Evolutionary conservation across 2,888 invertebrate species (phyloP).

Genomic region (Cephalotes varians): DNA sequence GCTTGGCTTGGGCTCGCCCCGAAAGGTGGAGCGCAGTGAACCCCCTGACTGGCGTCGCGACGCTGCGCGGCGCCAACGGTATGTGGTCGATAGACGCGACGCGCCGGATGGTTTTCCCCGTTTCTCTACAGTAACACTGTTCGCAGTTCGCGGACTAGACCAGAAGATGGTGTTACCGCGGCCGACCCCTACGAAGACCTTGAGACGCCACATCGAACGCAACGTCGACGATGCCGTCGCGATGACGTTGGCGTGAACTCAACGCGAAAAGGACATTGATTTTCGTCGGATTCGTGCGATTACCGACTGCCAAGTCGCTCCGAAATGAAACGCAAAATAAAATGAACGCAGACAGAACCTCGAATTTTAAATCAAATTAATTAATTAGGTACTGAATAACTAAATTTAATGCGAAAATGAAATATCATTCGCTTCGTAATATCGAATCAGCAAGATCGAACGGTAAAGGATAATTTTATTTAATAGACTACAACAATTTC

Average conservation of each 20-base stretch:
- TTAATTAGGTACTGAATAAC: background rate
- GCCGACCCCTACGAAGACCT: constrained; percentile 55
- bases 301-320: constrained; percentile 27
- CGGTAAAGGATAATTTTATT: background rate
- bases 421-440: background rate
- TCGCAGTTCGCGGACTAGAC: constrained; percentile 58
- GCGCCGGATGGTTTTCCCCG: constrained; percentile 57
- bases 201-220: constrained; percentile 29
- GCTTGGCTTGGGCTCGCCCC: constrained; percentile 40
- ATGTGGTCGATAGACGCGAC: constrained; percentile 74
- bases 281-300: background rate
- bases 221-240: constrained; percentile 57
- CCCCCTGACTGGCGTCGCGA: constrained; percentile 72
- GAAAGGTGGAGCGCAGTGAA: constrained; percentile 80
- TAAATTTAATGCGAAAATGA: background rate
- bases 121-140: constrained; percentile 26
- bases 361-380: background rate
- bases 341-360: background rate
- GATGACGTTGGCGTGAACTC: constrained; percentile 63
- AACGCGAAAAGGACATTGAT: constrained; percentile 57
- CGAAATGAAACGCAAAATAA: background rate
- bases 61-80: constrained; percentile 77
- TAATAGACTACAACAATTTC: background rate
- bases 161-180: constrained; percentile 72
- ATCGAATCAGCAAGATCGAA: background rate